Evolutionary conservation across 2,797 vertebrate genomes (phyloP), one percentile per base, ranked within the genome.

Genomic region (Botia kubotai): DNA sequence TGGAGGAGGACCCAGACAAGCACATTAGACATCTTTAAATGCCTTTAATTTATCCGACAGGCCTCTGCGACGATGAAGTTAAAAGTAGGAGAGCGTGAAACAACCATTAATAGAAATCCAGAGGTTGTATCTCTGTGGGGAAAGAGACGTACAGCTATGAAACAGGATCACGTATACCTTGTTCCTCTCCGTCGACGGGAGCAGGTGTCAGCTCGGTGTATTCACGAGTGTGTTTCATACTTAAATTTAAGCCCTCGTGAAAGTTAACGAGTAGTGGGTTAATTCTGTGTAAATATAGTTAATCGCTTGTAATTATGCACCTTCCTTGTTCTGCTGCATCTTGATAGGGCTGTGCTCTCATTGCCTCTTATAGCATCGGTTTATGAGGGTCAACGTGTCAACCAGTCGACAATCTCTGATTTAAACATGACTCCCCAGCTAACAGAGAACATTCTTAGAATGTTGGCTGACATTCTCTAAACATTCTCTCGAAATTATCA

Each of bases 1-100:
- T 23, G 57, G 79, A 79, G 66, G 53, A 63, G 55, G 57, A 84
- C 53, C 29, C 79, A 83, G 82, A 83, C 58, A 63, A 84, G 69
- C 75, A 69, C 78, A 89, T 90, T 85, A 87, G 72, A 80, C 82
- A 67, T 86, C 83, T 87, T 84, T 88, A 86, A 87, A 85, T 74
- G 80, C 69, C 48, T 85, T 84, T 87, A 82, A 89, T 87, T 86
- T 85, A 85, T 82, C 33, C 46, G 29, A 72, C 69, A 80, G 75
- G 82, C 72, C 55, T 1, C 57, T 58, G 53, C 53, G 46, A 57
- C 52, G 13, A 60, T 43, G n/a, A 63, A 62, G 21, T 83, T 85
- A 84, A 84, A 72, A 78, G 79, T 67, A 63, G 75, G 82, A 66
- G 67, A 86, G 71, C 57, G 69, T 87, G 84, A 88, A 87, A 85